Base-by-base conservation (phyloP, 2,113 vertebrate species). In the Thalassarche chlororhynchos region DNA sequence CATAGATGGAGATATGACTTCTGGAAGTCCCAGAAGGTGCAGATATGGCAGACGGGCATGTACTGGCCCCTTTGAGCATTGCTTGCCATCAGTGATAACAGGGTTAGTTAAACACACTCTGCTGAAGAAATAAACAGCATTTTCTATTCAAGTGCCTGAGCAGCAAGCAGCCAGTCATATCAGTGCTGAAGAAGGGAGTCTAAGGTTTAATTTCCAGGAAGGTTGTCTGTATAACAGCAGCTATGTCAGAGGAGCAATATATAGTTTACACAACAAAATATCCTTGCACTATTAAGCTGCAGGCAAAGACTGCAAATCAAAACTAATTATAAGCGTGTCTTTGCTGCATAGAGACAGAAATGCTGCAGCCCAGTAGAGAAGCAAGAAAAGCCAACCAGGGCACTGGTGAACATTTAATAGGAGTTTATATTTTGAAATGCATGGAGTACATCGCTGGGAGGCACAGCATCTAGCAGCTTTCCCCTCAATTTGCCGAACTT, bases 221-320 rank as follows among this genome's bases (percentile, higher is more conserved):
- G 44, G 52, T 2, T 82, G 26, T 77, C 83, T 64, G 21, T 64
- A 25, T 13, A 75, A 64, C 40, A 75, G 86, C 47, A 92, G 55
- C 44, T 89, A 38, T 78, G 72, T 76, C 72, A 79, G 29, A 86
- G 32, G 42, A 89, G 49, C 84, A 92, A 8, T 42, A 65, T 64
- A 34, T 79, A 82, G 77, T 92, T 96, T 81, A 87, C 65, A 89
- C 52, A 91, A 75, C 72, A 93, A 92, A 95, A 92, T 84, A 95
- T 25, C 84, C 86, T 92, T 92, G 44, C 80, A 85, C 79, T 69
- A 57, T 40, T 76, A 87, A 57, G 55, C 75, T 88, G 58, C 34
- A 42, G 83, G 60, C 42, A 4, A 87, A 88, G 64, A 62, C 46
- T 70, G 55, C 47, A 86, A 84, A 95, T 87, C 69, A 96, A 64